These are phyloP conservation scores for Sphaerophoria taeniata DNA, from an alignment of 2,888 invertebrate genomes.

Conservation along the genomic window DNA sequence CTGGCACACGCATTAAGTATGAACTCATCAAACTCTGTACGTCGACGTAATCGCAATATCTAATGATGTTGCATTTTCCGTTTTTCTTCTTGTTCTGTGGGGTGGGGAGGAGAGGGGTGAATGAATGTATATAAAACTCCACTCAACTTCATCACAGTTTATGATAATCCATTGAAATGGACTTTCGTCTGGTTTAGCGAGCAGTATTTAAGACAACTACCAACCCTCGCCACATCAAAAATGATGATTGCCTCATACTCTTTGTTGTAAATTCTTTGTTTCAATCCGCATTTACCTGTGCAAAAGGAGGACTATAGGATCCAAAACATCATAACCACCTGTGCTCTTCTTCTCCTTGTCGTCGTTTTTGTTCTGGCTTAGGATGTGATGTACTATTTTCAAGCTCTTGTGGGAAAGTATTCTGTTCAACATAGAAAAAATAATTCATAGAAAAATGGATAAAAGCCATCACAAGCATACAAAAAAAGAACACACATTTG, in stretches of 20 bases:
- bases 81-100: conserved; percentile 1
- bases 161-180: conserved; percentile 71
- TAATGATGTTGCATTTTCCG: conserved; percentile 55
- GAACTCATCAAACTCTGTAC: conserved; percentile 69
- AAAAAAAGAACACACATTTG: neutral
- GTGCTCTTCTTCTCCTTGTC: conserved; percentile 32
- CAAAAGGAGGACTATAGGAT: conserved; percentile 7
- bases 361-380: no score
- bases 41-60: conserved; percentile 73
- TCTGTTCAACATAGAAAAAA: conserved; percentile 41
- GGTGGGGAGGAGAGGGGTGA: neutral
- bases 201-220: conserved; percentile 61
- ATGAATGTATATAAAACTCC: neutral
- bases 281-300: conserved; percentile 39
- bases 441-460: conserved; percentile 53
- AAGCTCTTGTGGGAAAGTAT: conserved; percentile 44
- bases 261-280: neutral
- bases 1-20: conserved; percentile 72
- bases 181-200: conserved; percentile 56
- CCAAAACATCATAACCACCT: conserved; percentile 65
- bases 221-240: conserved; percentile 40
- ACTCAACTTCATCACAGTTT: conserved; percentile 33
- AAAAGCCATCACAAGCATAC: conserved; percentile 13
- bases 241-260: conserved; percentile 47
- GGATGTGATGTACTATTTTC: neutral